Evolutionary conservation across 2,797 vertebrate species (phyloP).

Genomic region (Micrastur ruficollis): DNA sequence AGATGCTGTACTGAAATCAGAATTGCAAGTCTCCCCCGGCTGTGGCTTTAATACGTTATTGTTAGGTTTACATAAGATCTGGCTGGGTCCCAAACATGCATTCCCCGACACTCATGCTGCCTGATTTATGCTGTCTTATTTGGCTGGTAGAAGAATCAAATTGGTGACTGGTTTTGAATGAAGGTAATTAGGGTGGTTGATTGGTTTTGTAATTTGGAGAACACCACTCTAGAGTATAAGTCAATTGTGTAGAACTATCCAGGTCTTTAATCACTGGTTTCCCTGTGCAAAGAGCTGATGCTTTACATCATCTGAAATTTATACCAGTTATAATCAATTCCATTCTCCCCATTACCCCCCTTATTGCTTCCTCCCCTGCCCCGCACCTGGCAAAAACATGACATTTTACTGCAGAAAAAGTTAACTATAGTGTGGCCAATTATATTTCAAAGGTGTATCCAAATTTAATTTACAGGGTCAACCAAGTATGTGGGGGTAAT

Average conservation of each 20-base stretch:
- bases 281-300: constrained; percentile 9
- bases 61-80: constrained; percentile 12
- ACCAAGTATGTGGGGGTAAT: background rate
- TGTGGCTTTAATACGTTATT: background rate
- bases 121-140: constrained; percentile 50
- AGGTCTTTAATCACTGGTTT: constrained; percentile 62
- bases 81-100: background rate
- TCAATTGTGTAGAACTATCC: constrained; percentile 64
- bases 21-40: background rate
- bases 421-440: background rate
- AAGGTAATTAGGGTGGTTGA: constrained; percentile 67
- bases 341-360: background rate
- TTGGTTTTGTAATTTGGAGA: constrained; percentile 67
- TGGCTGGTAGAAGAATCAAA: constrained; percentile 53
- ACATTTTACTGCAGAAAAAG: background rate
- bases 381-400: background rate
- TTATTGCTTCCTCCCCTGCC: background rate
- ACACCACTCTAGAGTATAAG: constrained; percentile 55
- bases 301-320: constrained; percentile 52
- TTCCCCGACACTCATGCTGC: background rate
- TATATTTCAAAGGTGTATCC: constrained; percentile 13
- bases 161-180: constrained; percentile 60
- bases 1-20: background rate
- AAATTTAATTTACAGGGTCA: constrained; percentile 10
- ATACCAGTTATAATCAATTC: constrained; percentile 29